Evolutionary conservation across 2,113 vertebrate genomes (phyloP).

Genomic region (Megaptera novaeangliae): DNA sequence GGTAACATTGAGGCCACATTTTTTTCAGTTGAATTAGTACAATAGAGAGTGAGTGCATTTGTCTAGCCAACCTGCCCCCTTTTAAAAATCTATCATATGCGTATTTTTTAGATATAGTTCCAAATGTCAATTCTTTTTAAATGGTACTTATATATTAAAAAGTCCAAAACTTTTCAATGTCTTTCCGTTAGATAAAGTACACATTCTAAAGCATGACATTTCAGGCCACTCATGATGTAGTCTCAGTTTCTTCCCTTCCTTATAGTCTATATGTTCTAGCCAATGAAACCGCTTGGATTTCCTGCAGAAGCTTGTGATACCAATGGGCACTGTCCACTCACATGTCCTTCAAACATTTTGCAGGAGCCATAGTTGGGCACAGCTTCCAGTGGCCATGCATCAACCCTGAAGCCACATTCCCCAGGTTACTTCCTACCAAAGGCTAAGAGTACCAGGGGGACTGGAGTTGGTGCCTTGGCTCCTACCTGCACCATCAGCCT

Average conservation of each 20-base stretch:
- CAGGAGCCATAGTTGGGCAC: background rate
- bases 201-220: background rate
- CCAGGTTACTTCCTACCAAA: background rate
- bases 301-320: background rate
- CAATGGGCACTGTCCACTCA: background rate
- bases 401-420: background rate
- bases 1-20: background rate
- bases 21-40: background rate
- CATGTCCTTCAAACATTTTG: background rate
- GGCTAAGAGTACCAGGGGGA: fast-evolving
- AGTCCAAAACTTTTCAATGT: background rate
- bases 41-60: background rate
- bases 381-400: no score
- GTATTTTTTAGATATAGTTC: background rate
- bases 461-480: fast-evolving
- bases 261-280: background rate
- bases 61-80: fast-evolving
- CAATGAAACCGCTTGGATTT: background rate
- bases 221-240: background rate
- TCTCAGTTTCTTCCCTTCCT: background rate
- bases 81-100: background rate
- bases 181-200: background rate
- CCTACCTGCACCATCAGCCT: background rate
- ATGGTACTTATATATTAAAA: background rate
- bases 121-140: background rate